Conservation (phyloP, 2,888 invertebrate species). For the Ectemnius continuus region DNA sequence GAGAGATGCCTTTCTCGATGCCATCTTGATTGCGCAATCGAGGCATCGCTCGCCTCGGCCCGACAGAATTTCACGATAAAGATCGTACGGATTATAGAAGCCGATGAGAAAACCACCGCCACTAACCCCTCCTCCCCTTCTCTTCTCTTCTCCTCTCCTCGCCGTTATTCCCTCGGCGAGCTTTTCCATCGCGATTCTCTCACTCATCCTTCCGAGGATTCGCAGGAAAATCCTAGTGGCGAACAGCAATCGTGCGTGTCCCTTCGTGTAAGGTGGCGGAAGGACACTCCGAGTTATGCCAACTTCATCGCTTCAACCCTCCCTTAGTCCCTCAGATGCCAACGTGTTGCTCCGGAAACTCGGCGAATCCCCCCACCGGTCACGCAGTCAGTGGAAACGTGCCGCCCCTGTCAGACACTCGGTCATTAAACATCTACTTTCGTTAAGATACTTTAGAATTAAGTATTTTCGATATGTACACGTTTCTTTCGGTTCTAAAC, state of each 20-base stretch:
- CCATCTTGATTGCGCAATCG: constrained; percentile 76
- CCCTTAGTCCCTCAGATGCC: neutral
- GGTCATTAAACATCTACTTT: too few relatives aligned
- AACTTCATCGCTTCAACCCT: neutral
- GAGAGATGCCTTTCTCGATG: constrained; percentile 75
- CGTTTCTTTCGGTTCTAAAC: too few relatives aligned
- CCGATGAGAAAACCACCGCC: constrained; percentile 33
- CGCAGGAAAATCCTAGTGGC: neutral
- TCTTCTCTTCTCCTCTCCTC: neutral
- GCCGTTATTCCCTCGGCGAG: neutral
- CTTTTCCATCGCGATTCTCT: neutral
- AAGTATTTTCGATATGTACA: too few relatives aligned
- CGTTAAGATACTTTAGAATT: too few relatives aligned
- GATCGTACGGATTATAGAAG: constrained; percentile 68
- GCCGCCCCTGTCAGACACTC: too few relatives aligned
- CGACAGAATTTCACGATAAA: constrained; percentile 71
- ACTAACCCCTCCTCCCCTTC: neutral
- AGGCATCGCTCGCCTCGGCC: constrained; percentile 64
- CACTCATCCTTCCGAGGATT: neutral
- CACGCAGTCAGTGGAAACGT: too few relatives aligned
- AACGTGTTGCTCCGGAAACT: too few relatives aligned
- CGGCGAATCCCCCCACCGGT: too few relatives aligned
- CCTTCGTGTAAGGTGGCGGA: neutral
- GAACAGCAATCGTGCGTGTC: constrained; percentile 4
- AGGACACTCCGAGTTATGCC: constrained; percentile 7